Conservation (phyloP, 1,140 invertebrate species). For the Hylaeus anthracinus region DNA sequence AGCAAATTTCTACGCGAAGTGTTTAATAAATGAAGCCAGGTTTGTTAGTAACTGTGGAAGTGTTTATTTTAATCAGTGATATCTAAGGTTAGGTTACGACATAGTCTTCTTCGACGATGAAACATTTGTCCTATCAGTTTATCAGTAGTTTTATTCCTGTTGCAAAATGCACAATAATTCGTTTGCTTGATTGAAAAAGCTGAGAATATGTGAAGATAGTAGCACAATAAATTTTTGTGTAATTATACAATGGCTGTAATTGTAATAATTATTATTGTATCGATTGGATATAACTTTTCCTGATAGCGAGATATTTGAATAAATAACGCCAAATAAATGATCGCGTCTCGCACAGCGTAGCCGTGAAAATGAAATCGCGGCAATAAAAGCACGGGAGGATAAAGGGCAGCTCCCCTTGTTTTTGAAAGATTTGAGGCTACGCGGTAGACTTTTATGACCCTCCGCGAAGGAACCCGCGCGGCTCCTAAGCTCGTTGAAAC, state of each 20-base stretch:
- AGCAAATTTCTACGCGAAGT: no score
- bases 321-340: not conserved
- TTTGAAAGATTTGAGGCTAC: slow-evolving; percentile 57
- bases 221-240: no score
- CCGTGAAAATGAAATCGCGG: slow-evolving; percentile 55
- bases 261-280: no score
- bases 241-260: no score
- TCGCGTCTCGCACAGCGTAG: not conserved
- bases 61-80: no score
- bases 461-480: slow-evolving; percentile 38
- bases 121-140: no score
- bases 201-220: no score
- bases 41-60: no score
- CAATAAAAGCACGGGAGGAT: slow-evolving; percentile 52
- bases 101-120: no score
- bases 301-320: not conserved
- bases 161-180: not conserved
- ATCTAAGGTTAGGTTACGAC: no score
- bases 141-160: not conserved
- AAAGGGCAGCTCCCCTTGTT: slow-evolving; percentile 54
- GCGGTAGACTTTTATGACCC: slow-evolving; percentile 57
- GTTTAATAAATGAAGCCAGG: no score
- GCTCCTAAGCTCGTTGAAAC: slow-evolving; percentile 62
- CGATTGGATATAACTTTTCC: not conserved
- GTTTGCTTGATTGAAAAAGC: no score